Base-by-base conservation (phyloP, 2,888 invertebrate species). In the Synanthedon andrenaeformis region DNA sequence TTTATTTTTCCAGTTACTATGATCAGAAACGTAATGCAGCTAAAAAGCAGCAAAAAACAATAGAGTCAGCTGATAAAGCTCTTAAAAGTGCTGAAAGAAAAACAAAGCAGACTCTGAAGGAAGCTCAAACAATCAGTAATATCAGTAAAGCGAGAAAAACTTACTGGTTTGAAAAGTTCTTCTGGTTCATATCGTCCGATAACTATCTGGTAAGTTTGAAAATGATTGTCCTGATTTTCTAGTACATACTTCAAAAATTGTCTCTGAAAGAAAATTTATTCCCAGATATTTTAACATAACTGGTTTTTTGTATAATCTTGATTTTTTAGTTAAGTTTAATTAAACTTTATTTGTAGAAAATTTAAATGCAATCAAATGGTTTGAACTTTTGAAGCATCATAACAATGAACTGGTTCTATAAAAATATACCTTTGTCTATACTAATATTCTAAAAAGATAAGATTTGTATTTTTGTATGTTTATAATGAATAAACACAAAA, bases 101-200 rank as follows among this genome's bases (percentile, higher is more conserved):
- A 80, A 98, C 98, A 0, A 96, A 96, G 73, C 95, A 97, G 81
- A 93, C 96, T 0, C 82, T 99, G 28, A 98, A 98, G 74, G 97
- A 98, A 70, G 96, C 95, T 0, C 93, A 96, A 69, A 93, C 94
- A 0, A 96, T 96, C 63, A 95, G 96, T 53, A 95, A 91, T 65
- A 98, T 99, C 62, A 95, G 94, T 62, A 98, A 98, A 79, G 95
- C 96, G 1, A 89, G 99, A 51, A 97, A 97, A 83, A 93, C 94
- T 0, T 97, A 94, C 81, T 99, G 99, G 99, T 99, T 99, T 89
- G 99, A 99, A 85, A 99, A 99, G 82, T 99, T 99, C 84, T 94
- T 92, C 76, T 99, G 99, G 99, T 99, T 99, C 76, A 95, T 99
- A 59, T 96, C 96, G 41, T 95, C 96, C 0, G 99, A 99, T 82